Conservation (phyloP, 2,113 vertebrate species). For the Erythrolamprus reginae region DNA sequence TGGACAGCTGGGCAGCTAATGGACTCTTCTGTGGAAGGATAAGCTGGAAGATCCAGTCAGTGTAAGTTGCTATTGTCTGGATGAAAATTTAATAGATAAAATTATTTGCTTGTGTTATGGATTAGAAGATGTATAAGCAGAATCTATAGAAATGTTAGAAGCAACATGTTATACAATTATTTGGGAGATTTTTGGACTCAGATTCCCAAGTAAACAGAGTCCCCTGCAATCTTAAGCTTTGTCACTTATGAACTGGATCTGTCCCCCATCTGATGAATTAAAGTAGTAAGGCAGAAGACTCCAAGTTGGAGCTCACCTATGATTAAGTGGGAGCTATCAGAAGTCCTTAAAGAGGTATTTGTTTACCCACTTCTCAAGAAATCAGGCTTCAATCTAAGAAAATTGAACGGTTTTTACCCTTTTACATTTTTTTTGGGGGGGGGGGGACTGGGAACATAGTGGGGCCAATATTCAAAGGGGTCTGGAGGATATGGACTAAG, state of each 20-base stretch:
- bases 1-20: neutral
- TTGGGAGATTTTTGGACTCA: neutral
- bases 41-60: neutral
- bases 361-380: neutral
- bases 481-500: neutral
- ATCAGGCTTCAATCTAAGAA: neutral
- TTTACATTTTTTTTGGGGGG: neutral
- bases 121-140: neutral
- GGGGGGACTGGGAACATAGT: neutral
- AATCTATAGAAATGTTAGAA: neutral
- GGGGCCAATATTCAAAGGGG: neutral
- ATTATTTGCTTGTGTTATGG: neutral
- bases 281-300: neutral
- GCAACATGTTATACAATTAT: neutral
- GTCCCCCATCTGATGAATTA: neutral
- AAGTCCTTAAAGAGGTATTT: neutral
- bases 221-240: neutral
- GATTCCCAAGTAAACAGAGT: neutral
- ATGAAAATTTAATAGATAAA: neutral
- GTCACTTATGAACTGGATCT: neutral
- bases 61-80: neutral
- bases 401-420: neutral
- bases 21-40: neutral
- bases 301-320: neutral
- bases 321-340: neutral